Conservation (phyloP, 2,797 vertebrate species). For the Champsocephalus gunnari region DNA sequence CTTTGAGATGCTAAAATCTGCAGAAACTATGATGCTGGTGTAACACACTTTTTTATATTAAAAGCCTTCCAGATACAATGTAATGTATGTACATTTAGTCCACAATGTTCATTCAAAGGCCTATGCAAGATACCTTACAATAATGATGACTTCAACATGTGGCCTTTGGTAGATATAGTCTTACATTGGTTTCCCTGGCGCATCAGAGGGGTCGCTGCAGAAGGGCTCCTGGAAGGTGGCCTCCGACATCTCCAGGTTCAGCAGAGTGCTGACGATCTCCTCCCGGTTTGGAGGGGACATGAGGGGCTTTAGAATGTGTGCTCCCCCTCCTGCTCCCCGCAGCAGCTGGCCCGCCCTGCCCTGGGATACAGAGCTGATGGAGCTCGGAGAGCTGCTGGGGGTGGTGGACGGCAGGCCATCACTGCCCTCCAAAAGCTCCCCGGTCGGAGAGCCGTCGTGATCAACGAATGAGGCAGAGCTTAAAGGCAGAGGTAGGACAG, state of each 20-base stretch:
- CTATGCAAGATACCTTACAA: neutral
- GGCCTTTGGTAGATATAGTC: slow-evolving; percentile 4
- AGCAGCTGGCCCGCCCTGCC: slow-evolving; percentile 88
- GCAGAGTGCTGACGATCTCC: slow-evolving; percentile 93
- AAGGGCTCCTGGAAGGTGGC: slow-evolving; percentile 95
- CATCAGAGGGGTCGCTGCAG: slow-evolving; percentile 96
- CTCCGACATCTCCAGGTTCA: slow-evolving; percentile 94
- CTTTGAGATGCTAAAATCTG: neutral
- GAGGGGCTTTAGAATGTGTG: slow-evolving; percentile 94
- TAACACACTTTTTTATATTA: too few species aligned
- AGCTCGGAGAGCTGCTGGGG: slow-evolving; percentile 95
- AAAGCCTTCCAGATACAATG: neutral
- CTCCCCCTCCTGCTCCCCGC: slow-evolving; percentile 86
- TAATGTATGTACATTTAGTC: neutral
- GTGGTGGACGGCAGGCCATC: slow-evolving; percentile 90
- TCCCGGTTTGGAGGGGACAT: slow-evolving; percentile 98
- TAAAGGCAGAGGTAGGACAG: slow-evolving; percentile 85
- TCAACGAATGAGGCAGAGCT: slow-evolving; percentile 89
- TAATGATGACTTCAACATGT: neutral
- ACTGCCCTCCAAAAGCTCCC: slow-evolving; percentile 86
- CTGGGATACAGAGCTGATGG: slow-evolving; percentile 92
- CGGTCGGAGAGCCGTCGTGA: slow-evolving; percentile 87
- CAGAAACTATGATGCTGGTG: neutral
- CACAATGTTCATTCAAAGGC: neutral
- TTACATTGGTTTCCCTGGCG: slow-evolving; percentile 95